Conservation (phyloP, 2,888 invertebrate genomes). For the Eurytoma adleriae region DNA sequence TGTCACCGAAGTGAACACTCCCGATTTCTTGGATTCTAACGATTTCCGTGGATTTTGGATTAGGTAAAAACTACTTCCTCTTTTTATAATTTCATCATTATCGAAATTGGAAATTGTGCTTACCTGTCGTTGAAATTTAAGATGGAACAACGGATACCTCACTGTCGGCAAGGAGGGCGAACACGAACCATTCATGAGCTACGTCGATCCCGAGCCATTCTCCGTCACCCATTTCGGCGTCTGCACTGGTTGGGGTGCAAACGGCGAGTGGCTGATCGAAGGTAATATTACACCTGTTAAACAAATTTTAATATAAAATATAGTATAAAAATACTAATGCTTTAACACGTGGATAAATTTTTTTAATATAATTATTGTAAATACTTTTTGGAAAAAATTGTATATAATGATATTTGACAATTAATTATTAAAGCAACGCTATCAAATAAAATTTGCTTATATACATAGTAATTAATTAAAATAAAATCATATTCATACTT, state of each 20-base stretch:
- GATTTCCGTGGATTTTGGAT: constrained; percentile 92
- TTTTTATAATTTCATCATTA: not conserved
- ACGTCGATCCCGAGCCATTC: constrained; percentile 84
- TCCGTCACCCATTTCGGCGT: constrained; percentile 86
- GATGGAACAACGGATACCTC: constrained; percentile 74
- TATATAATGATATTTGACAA: no score
- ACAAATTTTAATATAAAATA: no score
- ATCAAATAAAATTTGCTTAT: no score
- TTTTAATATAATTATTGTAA: no score
- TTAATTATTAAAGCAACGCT: no score
- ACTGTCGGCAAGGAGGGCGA: constrained; percentile 86
- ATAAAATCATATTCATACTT: not conserved
- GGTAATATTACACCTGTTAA: constrained; percentile 76
- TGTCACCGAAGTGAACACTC: constrained; percentile 83
- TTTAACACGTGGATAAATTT: no score
- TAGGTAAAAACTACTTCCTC: constrained; percentile 77
- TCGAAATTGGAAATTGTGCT: not conserved
- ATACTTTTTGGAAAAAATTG: no score
- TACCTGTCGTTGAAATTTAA: constrained; percentile 45
- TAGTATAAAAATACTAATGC: not conserved
- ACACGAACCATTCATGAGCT: constrained; percentile 84
- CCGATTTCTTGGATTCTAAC: constrained; percentile 83
- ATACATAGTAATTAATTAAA: not conserved
- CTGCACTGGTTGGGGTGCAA: constrained; percentile 92
- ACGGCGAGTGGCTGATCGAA: constrained; percentile 89